phyloP scores from a whole-genome alignment of 1,140 invertebrate genomes.

The Samia ricini region DNA sequence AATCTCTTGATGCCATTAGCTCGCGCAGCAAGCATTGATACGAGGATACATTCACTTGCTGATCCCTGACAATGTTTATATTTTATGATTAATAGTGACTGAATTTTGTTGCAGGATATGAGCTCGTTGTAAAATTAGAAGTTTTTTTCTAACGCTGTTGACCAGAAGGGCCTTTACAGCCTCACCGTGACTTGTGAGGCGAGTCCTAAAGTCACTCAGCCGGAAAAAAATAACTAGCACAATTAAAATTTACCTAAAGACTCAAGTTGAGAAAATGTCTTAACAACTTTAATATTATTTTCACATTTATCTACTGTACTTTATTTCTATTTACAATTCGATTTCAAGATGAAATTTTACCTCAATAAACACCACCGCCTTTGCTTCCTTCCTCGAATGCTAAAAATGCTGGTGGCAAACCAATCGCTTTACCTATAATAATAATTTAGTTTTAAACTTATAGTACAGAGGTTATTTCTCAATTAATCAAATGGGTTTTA shows the following conservation, averaged over 20 bases:
- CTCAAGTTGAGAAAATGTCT: too few species aligned
- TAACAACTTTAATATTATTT: too few species aligned
- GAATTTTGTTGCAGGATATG: too few species aligned
- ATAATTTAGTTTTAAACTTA: background rate
- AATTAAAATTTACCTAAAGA: background rate
- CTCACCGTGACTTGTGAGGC: too few species aligned
- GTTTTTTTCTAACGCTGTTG: too few species aligned
- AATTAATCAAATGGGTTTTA: conserved; percentile 20
- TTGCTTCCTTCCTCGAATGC: conserved; percentile 88
- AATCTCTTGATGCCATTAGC: conserved; percentile 94
- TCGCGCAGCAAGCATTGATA: conserved; percentile 96
- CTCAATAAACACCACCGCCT: conserved; percentile 96
- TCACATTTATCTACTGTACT: background rate
- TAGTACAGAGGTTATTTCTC: background rate
- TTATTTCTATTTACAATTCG: background rate
- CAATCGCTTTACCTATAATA: conserved; percentile 89
- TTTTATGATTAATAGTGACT: background rate
- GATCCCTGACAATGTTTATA: conserved; percentile 84
- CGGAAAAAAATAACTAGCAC: too few species aligned
- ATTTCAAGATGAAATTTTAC: conserved; percentile 58
- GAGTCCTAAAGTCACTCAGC: too few species aligned
- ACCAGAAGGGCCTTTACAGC: too few species aligned
- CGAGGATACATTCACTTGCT: conserved; percentile 97
- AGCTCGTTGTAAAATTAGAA: too few species aligned
- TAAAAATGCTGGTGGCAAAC: conserved; percentile 92